Conservation (phyloP, 64 coral and sea anemone species). For the Pocillopora verrucosa region DNA sequence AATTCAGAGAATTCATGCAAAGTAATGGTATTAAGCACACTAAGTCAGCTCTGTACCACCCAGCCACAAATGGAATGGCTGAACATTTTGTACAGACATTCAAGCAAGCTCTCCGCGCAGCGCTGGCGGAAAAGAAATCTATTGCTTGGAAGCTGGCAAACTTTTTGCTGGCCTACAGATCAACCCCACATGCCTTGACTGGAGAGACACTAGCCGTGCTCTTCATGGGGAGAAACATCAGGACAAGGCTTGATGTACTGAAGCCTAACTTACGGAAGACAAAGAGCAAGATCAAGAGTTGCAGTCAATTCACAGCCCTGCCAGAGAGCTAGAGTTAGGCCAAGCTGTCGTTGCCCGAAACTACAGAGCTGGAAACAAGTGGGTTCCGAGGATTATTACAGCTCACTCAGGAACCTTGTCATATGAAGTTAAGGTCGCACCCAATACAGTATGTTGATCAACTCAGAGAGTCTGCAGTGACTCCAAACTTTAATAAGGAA, state of each 20-base stretch:
- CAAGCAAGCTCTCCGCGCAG: too few relatives aligned
- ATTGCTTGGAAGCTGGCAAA: neutral
- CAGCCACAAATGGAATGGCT: slow-evolving; percentile 20
- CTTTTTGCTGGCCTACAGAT: slow-evolving; percentile 24
- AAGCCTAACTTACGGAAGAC: slow-evolving; percentile 46
- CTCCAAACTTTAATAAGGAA: too few relatives aligned
- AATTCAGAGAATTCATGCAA: slow-evolving; percentile 50
- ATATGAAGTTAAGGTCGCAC: too few relatives aligned
- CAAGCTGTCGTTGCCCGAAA: slow-evolving; percentile 40
- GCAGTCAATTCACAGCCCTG: slow-evolving; percentile 6
- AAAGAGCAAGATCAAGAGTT: slow-evolving; percentile 21
- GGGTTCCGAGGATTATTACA: slow-evolving; percentile 18
- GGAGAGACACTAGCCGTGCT: too few relatives aligned
- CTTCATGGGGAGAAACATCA: slow-evolving; percentile 22
- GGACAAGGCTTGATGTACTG: slow-evolving; percentile 44
- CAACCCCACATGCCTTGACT: slow-evolving; percentile 38
- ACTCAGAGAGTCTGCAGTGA: too few relatives aligned
- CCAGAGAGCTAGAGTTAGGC: too few relatives aligned
- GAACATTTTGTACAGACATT: slow-evolving; percentile 40
- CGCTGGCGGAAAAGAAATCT: neutral
- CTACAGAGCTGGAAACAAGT: too few relatives aligned
- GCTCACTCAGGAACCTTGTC: slow-evolving; percentile 33
- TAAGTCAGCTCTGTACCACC: slow-evolving; percentile 28
- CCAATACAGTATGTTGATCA: too few relatives aligned
- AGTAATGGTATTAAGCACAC: too few relatives aligned